Percentiles rank a stretch among this genome's conserved stretches.
Conservation (phyloP, 2,797 vertebrate genomes). For the Clarias platycephalus region DNA sequence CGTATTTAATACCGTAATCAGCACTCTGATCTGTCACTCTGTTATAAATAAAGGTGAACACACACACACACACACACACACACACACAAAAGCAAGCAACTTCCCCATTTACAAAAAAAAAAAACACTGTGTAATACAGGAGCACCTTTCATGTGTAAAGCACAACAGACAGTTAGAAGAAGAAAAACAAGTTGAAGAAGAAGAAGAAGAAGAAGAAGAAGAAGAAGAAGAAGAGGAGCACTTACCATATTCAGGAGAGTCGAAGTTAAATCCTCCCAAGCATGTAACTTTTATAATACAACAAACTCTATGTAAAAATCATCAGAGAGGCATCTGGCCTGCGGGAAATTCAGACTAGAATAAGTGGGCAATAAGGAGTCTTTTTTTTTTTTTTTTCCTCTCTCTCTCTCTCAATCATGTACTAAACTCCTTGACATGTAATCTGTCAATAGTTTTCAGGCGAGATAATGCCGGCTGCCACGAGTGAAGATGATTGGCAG, state of each 20-base stretch:
- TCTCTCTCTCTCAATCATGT: slow-evolving; percentile 78
- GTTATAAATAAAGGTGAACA: slow-evolving; percentile 79
- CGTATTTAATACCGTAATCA: slow-evolving; percentile 74
- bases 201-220: slow-evolving; percentile 58
- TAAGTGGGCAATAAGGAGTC: slow-evolving; percentile 72
- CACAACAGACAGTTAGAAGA: slow-evolving; percentile 47
- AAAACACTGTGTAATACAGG: slow-evolving; percentile 25
- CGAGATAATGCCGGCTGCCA: slow-evolving; percentile 87
- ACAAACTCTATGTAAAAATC: slow-evolving; percentile 79
- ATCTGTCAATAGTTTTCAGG: slow-evolving; percentile 88
- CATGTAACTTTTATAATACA: slow-evolving; percentile 99
- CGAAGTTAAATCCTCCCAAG: slow-evolving; percentile 98
- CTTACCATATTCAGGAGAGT: slow-evolving; percentile 99
- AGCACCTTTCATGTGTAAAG: slow-evolving; percentile 35
- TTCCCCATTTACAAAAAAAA: slow-evolving; percentile 58
- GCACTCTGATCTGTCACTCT: slow-evolving; percentile 70
- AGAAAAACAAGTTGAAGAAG: slow-evolving; percentile 40
- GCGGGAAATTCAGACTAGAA: slow-evolving; percentile 71
- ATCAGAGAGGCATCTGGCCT: slow-evolving; percentile 65
- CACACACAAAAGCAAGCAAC: slow-evolving; percentile 57
- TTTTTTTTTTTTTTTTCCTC: slow-evolving; percentile 47
- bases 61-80: slow-evolving; percentile 42
- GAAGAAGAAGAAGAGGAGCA: slow-evolving; percentile 70
- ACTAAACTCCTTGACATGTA: slow-evolving; percentile 88
- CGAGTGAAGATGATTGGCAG: slow-evolving; percentile 87